A percentile compares a stretch with the other conserved stretches of the same genome.
These are phyloP conservation scores for Volucella inflata DNA, from an alignment of 2,888 invertebrate species.

Conservation along the genomic window DNA sequence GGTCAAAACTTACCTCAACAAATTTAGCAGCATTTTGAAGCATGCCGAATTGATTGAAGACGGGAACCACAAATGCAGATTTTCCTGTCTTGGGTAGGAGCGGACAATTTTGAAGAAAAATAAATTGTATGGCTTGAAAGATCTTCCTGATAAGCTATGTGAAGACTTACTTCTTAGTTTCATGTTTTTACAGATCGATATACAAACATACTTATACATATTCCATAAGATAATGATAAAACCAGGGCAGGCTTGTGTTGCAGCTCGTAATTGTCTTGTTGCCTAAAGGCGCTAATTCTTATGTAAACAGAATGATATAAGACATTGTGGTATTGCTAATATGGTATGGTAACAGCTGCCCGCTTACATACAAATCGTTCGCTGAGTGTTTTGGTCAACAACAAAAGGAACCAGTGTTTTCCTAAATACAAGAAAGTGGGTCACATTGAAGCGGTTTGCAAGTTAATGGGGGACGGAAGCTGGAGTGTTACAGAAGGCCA, in stretches of 20 bases:
- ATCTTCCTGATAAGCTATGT: no score
- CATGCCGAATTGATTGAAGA: no score
- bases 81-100: no score
- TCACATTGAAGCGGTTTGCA: constrained; percentile 27
- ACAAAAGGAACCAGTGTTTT: constrained; percentile 18
- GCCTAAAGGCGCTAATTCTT: background rate
- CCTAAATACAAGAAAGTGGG: constrained; percentile 20
- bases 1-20: no score
- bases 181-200: constrained; percentile 25
- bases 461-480: background rate
- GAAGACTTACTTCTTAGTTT: background rate
- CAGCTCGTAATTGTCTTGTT: constrained; percentile 4
- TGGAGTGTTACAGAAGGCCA: background rate
- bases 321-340: constrained; percentile 27
- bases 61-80: no score
- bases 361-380: constrained; percentile 3
- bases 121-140: no score
- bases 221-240: constrained; percentile 29
- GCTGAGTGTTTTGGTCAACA: constrained; percentile 3
- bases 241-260: background rate
- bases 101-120: no score
- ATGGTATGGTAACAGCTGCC: background rate
- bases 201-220: no score
- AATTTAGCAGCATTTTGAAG: no score
- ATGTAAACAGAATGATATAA: constrained; percentile 22